phyloP scores from a whole-genome alignment of 2,797 vertebrate genomes.

The Limnodromus scolopaceus region DNA sequence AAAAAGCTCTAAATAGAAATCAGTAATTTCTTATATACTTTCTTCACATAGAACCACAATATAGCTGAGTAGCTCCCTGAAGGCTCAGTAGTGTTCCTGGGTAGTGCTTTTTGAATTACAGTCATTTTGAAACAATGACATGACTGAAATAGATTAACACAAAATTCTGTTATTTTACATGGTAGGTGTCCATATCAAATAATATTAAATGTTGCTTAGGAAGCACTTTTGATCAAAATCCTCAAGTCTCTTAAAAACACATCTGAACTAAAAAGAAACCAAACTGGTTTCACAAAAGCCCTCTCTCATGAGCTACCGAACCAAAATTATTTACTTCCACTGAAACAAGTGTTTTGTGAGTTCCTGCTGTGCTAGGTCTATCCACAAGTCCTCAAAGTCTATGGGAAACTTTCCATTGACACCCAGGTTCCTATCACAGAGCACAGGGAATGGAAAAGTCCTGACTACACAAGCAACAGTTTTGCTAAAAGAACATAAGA shows the following conservation, averaged over 20 bases:
- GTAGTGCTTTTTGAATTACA: background rate
- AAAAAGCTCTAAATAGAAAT: background rate
- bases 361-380: background rate
- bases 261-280: background rate
- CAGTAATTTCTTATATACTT: background rate
- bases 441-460: background rate
- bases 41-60: background rate
- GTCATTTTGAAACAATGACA: background rate
- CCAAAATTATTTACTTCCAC: background rate
- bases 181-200: background rate
- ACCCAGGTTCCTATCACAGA: background rate
- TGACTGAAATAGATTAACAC: background rate
- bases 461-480: background rate
- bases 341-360: background rate
- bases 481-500: background rate
- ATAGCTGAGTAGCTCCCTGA: background rate
- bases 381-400: background rate
- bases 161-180: background rate
- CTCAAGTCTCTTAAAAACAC: background rate
- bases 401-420: background rate
- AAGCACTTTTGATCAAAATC: background rate
- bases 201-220: background rate
- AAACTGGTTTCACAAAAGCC: background rate
- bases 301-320: background rate
- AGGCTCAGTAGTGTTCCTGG: background rate